phyloP scores from a whole-genome alignment of 2,113 vertebrate genomes.

The Psammodynastes pulverulentus region DNA sequence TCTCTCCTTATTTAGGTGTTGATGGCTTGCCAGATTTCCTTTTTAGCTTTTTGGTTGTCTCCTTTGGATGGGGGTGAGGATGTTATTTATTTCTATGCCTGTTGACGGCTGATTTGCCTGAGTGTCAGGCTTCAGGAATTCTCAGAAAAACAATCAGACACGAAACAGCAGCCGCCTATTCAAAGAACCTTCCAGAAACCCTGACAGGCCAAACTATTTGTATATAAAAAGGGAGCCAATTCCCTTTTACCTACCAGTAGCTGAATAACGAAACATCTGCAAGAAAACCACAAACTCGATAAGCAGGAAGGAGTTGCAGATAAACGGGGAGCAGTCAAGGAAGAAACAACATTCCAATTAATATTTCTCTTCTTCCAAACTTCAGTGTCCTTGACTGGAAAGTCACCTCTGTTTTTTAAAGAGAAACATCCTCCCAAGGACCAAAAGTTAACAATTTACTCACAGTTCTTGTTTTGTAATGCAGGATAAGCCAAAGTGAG shows the following conservation, averaged over 20 bases:
- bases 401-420: neutral
- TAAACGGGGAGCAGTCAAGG: neutral
- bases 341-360: neutral
- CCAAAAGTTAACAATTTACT: constrained; percentile 48
- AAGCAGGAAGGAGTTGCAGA: neutral
- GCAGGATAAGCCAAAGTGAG: constrained; percentile 16
- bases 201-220: neutral
- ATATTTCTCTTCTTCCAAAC: neutral
- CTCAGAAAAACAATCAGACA: neutral
- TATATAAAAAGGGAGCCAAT: neutral
- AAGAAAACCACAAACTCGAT: neutral
- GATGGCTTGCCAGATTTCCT: neutral
- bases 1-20: neutral
- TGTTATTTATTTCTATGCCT: neutral
- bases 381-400: neutral
- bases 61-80: neutral
- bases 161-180: neutral
- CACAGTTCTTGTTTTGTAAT: constrained; percentile 40
- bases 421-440: neutral
- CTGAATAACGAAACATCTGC: neutral
- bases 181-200: neutral
- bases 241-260: neutral
- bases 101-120: neutral
- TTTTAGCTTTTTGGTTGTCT: neutral
- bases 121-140: neutral